These are phyloP conservation scores for Archocentrus centrarchus DNA, from an alignment of 2,113 vertebrate genomes.

Conservation along the genomic window DNA sequence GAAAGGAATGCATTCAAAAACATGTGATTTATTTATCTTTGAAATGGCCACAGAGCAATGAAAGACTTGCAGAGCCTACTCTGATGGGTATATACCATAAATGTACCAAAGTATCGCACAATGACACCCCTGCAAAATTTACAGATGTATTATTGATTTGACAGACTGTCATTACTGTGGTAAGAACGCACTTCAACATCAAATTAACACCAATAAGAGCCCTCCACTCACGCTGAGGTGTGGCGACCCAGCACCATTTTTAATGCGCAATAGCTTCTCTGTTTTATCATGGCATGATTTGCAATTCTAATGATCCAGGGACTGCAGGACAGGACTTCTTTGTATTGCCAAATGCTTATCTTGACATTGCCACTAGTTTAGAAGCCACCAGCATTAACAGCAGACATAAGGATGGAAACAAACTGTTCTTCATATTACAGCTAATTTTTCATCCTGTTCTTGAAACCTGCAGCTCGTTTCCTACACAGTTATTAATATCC, in stretches of 20 bases:
- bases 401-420: not conserved
- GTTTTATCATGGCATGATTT: slow-evolving; percentile 48
- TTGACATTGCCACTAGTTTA: slow-evolving; percentile 4
- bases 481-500: not conserved
- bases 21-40: slow-evolving; percentile 36
- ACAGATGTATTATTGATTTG: not conserved
- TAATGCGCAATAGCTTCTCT: not conserved
- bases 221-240: not conserved
- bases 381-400: not conserved
- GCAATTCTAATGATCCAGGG: slow-evolving; percentile 53
- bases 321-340: slow-evolving; percentile 43
- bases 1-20: slow-evolving; percentile 42
- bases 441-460: not conserved
- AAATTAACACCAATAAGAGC: not conserved
- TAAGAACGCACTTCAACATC: not conserved
- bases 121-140: not conserved
- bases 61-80: not conserved
- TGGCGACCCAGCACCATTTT: not conserved
- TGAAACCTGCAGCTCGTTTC: not conserved
- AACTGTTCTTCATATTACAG: not conserved
- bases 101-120: not conserved
- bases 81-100: accelerated
- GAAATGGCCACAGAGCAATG: not conserved
- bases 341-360: slow-evolving; percentile 44
- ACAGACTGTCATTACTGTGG: not conserved